Evolutionary conservation across 2,888 invertebrate genomes (phyloP).

Genomic region (Amphimallon solstitiale): DNA sequence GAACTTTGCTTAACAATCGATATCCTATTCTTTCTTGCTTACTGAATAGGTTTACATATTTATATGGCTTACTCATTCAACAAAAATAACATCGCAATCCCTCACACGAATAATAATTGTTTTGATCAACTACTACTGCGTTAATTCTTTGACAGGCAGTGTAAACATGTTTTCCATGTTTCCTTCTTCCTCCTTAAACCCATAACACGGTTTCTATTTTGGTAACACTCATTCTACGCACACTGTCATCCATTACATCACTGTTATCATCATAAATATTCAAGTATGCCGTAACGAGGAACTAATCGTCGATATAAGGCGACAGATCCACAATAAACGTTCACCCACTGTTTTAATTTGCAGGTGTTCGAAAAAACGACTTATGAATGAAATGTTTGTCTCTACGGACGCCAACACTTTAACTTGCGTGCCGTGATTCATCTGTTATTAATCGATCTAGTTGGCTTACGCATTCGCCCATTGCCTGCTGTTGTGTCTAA

Average conservation of each 20-base stretch:
- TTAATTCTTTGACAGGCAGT: too few relatives aligned
- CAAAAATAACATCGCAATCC: too few relatives aligned
- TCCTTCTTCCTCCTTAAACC: too few relatives aligned
- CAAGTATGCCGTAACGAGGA: slow-evolving; percentile 16
- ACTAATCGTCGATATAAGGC: neutral
- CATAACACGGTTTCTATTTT: neutral
- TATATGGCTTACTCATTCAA: too few relatives aligned
- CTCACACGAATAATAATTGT: too few relatives aligned
- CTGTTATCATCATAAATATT: slow-evolving; percentile 21
- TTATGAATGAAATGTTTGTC: slow-evolving; percentile 34
- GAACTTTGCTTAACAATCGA: too few relatives aligned
- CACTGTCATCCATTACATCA: slow-evolving; percentile 8
- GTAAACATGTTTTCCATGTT: neutral
- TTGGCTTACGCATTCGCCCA: neutral
- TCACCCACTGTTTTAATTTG: neutral
- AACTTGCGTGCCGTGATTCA: slow-evolving; percentile 23
- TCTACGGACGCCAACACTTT: neutral
- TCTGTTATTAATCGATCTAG: slow-evolving; percentile 27
- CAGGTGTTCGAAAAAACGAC: slow-evolving; percentile 23
- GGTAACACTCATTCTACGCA: neutral
- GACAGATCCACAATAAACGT: neutral
- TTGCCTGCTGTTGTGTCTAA: slow-evolving; percentile 1
- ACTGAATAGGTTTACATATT: too few relatives aligned
- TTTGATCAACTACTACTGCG: too few relatives aligned
- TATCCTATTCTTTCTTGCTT: too few relatives aligned